These are phyloP conservation scores for Coreoperca whiteheadi DNA, from an alignment of 2,113 vertebrate species.

Conservation along the genomic window DNA sequence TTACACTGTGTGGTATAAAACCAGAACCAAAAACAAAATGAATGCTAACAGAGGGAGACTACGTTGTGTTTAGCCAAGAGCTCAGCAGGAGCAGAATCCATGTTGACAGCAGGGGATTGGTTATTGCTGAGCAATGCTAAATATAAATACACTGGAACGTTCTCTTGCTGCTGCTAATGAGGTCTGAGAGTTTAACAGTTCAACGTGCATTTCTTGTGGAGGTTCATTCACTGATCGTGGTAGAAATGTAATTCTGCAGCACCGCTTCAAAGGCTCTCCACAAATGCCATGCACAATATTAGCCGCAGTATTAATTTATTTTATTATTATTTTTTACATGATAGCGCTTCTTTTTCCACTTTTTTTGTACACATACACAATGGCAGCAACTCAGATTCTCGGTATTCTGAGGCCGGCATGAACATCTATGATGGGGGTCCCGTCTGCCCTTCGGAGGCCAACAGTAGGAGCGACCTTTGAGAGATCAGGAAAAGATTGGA, in stretches of 20 bases:
- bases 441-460: not conserved
- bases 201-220: not conserved
- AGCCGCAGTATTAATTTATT: not conserved
- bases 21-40: slow-evolving; percentile 30
- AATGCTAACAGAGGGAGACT: slow-evolving; percentile 38
- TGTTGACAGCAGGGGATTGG: slow-evolving; percentile 56
- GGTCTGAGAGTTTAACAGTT: slow-evolving; percentile 10
- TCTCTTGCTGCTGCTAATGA: slow-evolving; percentile 34
- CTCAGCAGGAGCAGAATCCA: slow-evolving; percentile 45
- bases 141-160: slow-evolving; percentile 52
- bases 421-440: not conserved
- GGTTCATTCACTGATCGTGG: not conserved
- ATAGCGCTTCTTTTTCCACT: not conserved
- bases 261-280: not conserved
- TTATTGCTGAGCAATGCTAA: slow-evolving; percentile 59
- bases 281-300: slow-evolving; percentile 9
- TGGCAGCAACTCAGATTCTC: too few relatives aligned
- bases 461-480: not conserved
- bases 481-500: not conserved
- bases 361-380: not conserved
- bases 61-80: slow-evolving; percentile 41
- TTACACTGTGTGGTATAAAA: not conserved
- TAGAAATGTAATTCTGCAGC: not conserved
- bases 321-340: not conserved
- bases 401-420: too few relatives aligned